Evolutionary conservation across 2,797 vertebrate genomes (phyloP).

Genomic region (Falco biarmicus): DNA sequence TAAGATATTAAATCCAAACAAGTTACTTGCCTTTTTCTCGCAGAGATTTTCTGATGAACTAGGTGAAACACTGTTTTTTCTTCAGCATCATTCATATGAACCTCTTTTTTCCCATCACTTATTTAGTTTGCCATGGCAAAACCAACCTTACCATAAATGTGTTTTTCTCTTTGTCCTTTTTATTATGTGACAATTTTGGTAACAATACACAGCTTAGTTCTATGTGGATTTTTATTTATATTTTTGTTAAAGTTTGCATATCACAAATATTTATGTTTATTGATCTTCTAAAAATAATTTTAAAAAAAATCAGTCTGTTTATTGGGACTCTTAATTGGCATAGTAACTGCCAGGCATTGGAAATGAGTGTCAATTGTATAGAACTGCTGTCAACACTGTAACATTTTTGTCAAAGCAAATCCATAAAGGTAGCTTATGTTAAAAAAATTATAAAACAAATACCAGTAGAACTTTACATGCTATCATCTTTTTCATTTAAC

Average conservation of each 20-base stretch:
- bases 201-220: background rate
- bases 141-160: background rate
- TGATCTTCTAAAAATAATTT: background rate
- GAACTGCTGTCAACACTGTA: background rate
- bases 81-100: background rate
- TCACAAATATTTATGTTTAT: background rate
- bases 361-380: background rate
- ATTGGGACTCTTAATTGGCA: background rate
- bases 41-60: background rate
- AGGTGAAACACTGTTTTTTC: background rate
- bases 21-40: background rate
- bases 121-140: background rate
- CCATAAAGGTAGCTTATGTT: background rate
- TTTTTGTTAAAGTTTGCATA: background rate
- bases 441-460: background rate
- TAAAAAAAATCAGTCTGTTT: background rate
- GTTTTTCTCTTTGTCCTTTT: background rate
- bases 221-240: background rate
- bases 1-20: background rate
- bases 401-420: background rate
- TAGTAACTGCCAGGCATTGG: background rate
- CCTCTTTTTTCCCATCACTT: background rate
- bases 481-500: background rate
- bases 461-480: background rate
- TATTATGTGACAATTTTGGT: background rate